phyloP scores from a whole-genome alignment of 1,140 invertebrate species.

The Tenebrio molitor region DNA sequence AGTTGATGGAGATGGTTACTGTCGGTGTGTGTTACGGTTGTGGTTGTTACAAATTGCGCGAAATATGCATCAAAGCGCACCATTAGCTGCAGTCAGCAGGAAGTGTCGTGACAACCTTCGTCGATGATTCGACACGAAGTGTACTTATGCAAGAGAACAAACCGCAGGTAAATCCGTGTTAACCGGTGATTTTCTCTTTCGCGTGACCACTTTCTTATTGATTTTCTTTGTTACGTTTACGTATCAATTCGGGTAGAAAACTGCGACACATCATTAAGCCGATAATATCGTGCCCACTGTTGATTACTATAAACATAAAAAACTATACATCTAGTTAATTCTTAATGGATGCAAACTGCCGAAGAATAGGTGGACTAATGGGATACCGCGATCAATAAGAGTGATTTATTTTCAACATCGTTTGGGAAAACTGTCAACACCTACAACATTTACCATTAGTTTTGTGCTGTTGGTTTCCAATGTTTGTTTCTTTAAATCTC shows the following conservation, averaged over 20 bases:
- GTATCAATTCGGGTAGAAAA: slow-evolving; percentile 47
- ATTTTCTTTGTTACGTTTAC: slow-evolving; percentile 49
- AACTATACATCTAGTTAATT: slow-evolving; percentile 32
- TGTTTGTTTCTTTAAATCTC: too few relatives aligned
- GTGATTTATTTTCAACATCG: too few relatives aligned
- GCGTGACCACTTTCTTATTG: slow-evolving; percentile 48
- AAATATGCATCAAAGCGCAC: background rate
- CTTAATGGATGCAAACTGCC: slow-evolving; percentile 4
- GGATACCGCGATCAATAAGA: background rate
- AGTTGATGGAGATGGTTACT: background rate
- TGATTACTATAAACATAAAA: slow-evolving; percentile 37
- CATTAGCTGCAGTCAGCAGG: slow-evolving; percentile 3
- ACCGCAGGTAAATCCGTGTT: slow-evolving; percentile 47
- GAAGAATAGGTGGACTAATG: slow-evolving; percentile 7
- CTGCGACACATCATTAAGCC: slow-evolving; percentile 48
- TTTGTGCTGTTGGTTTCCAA: too few relatives aligned
- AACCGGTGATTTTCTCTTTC: slow-evolving; percentile 39
- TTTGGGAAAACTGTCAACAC: too few relatives aligned
- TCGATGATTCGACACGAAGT: slow-evolving; percentile 27
- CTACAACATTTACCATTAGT: too few relatives aligned
- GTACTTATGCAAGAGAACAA: slow-evolving; percentile 45
- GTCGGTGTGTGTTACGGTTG: too few relatives aligned
- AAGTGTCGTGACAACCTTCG: slow-evolving; percentile 45
- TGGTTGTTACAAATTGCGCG: too few relatives aligned
- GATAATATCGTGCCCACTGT: slow-evolving; percentile 45